Percentiles rank a stretch among this genome's conserved stretches.
These are phyloP conservation scores for Biston stratarius DNA, from an alignment of 2,888 invertebrate genomes.

Conservation along the genomic window DNA sequence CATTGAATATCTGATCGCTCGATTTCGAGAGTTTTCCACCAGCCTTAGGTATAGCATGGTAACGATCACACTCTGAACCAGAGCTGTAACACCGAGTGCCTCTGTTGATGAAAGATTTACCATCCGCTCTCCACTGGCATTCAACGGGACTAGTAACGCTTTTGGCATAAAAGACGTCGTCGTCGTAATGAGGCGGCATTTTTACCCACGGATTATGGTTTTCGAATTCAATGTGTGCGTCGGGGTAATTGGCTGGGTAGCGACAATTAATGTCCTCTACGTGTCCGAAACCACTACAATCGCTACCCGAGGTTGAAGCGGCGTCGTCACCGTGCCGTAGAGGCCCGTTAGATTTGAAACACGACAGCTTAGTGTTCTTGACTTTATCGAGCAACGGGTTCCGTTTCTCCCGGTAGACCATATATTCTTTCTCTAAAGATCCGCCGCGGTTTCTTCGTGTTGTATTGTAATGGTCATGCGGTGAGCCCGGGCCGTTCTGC, in stretches of 20 bases:
- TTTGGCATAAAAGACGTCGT: conserved; percentile 80
- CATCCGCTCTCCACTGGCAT: conserved; percentile 70
- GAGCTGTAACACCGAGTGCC: conserved; percentile 82
- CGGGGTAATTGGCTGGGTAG: conserved; percentile 69
- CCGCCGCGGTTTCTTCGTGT: conserved; percentile 81
- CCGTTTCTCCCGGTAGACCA: conserved; percentile 88
- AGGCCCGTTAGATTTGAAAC: conserved; percentile 87
- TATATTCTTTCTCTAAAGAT: conserved; percentile 86
- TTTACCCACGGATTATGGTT: conserved; percentile 83
- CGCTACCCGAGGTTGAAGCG: conserved; percentile 83
- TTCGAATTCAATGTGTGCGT: conserved; percentile 78
- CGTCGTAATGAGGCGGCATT: conserved; percentile 78
- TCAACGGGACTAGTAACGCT: conserved; percentile 71
- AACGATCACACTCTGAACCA: conserved; percentile 82
- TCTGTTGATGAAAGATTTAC: conserved; percentile 73
- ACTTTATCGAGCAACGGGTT: conserved; percentile 90
- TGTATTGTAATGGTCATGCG: conserved; percentile 81
- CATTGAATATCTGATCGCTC: conserved; percentile 85
- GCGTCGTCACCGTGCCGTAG: conserved; percentile 81
- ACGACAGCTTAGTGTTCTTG: conserved; percentile 89
- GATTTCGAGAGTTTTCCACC: conserved; percentile 81
- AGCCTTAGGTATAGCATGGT: conserved; percentile 78
- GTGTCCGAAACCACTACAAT: conserved; percentile 83
- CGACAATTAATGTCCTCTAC: conserved; percentile 76
- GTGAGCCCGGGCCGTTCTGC: conserved; percentile 75